Evolutionary conservation across 2,797 vertebrate genomes (phyloP), one percentile per base, ranked within the genome.

Genomic region (Hydrocynus forskahlii): DNA sequence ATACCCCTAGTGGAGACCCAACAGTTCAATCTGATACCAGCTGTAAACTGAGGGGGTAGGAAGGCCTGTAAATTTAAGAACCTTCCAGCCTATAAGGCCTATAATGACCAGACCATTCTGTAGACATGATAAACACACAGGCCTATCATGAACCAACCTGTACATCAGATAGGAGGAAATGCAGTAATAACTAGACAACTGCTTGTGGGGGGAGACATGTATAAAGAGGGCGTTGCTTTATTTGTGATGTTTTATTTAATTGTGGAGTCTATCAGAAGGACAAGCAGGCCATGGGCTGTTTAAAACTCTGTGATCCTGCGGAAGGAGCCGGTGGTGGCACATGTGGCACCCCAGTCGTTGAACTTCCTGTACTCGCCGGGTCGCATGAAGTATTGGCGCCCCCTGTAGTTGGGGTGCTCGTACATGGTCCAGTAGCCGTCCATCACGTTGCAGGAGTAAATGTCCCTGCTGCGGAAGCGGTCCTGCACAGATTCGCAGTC

Each of bases 401-500:
- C 95, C 0, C 92, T 93, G 86, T 94, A 96, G 90, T 93, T 94
- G 73, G 95, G 95, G 1, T 96, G 94, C 90, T 97, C 95, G 0
- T 95, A 96, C 91, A 96, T 95, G 84, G 95, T 89, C 95, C 96
- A 96, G 88, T 90, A 92, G 0, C 96, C 95, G 0, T 95, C 95
- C 90, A 95, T 90, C 77, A 96, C 95, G 79, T 94, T 94, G 91
- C 94, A 95, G 88, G 96, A 95, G 0, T 96, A 93, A 60, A 96
- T 88, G 89, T 96, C 94, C 0, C 91, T 89, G 84, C 94, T 88
- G 86, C 92, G 95, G 87, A 95, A 96, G 12, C 75, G 84, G 0
- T 88, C 87, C 40, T 84, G 73, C 72, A 88, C 76, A 0, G 86
- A 88, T 78, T 86, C 84, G n/a, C 87, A 88, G 81, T 88, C 87